Conservation (phyloP, 2,113 vertebrate species). For the Labeo rohita region DNA sequence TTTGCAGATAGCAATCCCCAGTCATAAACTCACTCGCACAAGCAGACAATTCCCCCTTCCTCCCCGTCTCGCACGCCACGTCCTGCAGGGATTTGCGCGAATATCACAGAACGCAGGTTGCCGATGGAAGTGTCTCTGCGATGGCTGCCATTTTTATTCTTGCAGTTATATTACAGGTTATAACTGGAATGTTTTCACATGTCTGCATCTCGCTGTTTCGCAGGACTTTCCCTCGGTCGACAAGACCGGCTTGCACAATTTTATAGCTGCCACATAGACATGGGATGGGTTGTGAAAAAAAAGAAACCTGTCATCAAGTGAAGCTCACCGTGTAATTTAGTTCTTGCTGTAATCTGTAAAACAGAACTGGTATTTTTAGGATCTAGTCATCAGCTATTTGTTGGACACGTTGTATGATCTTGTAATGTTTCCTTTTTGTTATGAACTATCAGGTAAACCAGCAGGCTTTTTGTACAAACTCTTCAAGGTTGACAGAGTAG, state of each 20-base stretch:
- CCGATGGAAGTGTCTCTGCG: constrained; percentile 48
- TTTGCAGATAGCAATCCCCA: constrained; percentile 59
- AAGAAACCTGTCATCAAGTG: constrained; percentile 42
- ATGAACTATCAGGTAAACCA: background rate
- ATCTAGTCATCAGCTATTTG: constrained; percentile 16
- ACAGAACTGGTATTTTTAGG: constrained; percentile 25
- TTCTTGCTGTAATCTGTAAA: constrained; percentile 34
- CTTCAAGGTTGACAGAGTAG: background rate
- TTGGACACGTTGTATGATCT: constrained; percentile 16
- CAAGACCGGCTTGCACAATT: constrained; percentile 21
- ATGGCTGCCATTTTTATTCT: constrained; percentile 41
- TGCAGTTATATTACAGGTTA: constrained; percentile 51
- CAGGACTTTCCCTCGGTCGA: constrained; percentile 39
- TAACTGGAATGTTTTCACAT: constrained; percentile 41
- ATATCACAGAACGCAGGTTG: constrained; percentile 53
- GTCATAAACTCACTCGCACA: constrained; percentile 68
- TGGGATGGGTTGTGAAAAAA: constrained; percentile 28
- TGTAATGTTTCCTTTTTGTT: constrained; percentile 23
- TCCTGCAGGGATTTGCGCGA: constrained; percentile 53
- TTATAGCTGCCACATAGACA: constrained; percentile 33
- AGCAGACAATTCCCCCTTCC: constrained; percentile 49
- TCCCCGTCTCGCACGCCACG: constrained; percentile 21
- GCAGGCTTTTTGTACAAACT: background rate
- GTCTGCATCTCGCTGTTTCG: constrained; percentile 18
- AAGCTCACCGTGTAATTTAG: constrained; percentile 30